phyloP scores from a whole-genome alignment of 2,113 vertebrate species.

The Dicrurus megarhynchus region DNA sequence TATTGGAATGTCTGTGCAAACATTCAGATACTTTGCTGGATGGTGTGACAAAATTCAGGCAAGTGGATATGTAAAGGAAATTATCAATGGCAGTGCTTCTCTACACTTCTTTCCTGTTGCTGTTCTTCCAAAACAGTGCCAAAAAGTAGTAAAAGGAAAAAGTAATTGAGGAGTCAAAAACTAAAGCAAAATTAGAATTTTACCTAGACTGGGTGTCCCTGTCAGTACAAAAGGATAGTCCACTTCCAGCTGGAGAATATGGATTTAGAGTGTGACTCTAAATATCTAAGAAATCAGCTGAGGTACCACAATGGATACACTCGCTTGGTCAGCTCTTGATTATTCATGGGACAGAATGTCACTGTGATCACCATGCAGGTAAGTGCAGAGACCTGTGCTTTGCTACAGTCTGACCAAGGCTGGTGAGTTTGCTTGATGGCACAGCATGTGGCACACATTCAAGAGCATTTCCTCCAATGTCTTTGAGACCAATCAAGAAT shows the following conservation, averaged over 20 bases:
- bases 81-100: neutral
- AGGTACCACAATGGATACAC: neutral
- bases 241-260: neutral
- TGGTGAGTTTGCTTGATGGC: neutral
- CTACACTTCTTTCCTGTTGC: neutral
- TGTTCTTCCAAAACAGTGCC: neutral
- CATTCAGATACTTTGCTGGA: constrained; percentile 85
- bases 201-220: neutral
- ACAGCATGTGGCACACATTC: accelerated
- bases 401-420: neutral
- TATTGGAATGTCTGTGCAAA: constrained; percentile 85
- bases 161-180: neutral
- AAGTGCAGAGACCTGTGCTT: neutral
- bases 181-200: neutral
- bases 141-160: neutral
- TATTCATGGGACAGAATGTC: neutral
- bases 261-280: neutral
- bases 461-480: neutral
- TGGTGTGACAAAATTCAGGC: constrained; percentile 89
- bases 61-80: neutral
- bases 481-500: neutral
- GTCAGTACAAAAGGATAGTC: neutral
- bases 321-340: neutral
- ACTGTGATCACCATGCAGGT: neutral
- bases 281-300: neutral